phyloP scores from a whole-genome alignment of 2,888 invertebrate genomes.

The Euplexia lucipara region DNA sequence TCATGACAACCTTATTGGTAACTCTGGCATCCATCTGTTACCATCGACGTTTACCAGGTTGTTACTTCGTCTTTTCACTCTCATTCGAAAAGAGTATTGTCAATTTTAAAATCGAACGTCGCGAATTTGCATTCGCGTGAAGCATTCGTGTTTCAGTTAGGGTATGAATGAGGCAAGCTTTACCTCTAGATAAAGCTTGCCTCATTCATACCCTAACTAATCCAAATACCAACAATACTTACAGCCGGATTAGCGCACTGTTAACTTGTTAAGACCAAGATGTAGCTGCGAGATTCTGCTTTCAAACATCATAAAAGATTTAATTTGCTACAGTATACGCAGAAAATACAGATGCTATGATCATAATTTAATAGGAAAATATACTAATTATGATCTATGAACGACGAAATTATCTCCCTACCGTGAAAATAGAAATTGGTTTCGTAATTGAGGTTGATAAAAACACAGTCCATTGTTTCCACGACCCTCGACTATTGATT shows the following conservation, averaged over 20 bases:
- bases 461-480: not conserved
- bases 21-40: too few relatives aligned
- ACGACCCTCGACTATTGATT: not conserved
- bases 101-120: too few relatives aligned
- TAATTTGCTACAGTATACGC: constrained; percentile 21
- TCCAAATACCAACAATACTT: constrained; percentile 21
- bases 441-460: not conserved
- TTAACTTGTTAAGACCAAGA: constrained; percentile 66
- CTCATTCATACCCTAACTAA: constrained; percentile 33
- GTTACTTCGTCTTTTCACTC: too few relatives aligned
- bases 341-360: constrained; percentile 1
- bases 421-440: not conserved
- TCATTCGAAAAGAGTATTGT: too few relatives aligned
- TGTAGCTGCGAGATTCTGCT: constrained; percentile 60
- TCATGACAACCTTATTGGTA: too few relatives aligned
- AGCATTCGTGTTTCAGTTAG: too few relatives aligned
- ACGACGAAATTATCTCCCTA: not conserved
- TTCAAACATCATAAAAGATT: constrained; percentile 46
- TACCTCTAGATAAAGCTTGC: constrained; percentile 2
- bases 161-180: too few relatives aligned
- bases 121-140: too few relatives aligned
- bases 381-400: not conserved
- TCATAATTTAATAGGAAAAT: not conserved
- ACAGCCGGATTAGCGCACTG: constrained; percentile 59
- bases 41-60: too few relatives aligned